Conservation (phyloP, 2,797 vertebrate genomes). For the Acanthis flammea region DNA sequence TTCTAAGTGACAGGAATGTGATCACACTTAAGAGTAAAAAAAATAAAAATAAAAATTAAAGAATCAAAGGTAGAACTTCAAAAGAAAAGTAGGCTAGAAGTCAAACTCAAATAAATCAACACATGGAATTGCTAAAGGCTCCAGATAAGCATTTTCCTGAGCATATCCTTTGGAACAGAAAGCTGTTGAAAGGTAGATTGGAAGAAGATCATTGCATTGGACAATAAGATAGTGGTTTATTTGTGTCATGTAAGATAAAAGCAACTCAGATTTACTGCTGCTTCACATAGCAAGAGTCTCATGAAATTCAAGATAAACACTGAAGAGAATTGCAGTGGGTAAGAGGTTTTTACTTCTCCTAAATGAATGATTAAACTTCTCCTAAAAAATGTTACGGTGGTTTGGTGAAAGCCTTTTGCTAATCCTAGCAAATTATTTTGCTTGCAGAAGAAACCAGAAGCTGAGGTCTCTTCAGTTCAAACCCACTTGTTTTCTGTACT, state of each 20-base stretch:
- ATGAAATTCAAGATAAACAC: background rate
- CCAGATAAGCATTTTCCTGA: background rate
- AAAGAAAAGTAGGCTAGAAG: constrained; percentile 38
- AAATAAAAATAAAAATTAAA: background rate
- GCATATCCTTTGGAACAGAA: background rate
- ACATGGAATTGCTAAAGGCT: background rate
- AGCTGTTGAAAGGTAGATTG: constrained; percentile 17
- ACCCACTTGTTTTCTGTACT: background rate
- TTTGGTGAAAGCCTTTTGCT: background rate
- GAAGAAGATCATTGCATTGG: background rate
- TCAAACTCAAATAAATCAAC: constrained; percentile 30
- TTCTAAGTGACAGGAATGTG: constrained; percentile 35
- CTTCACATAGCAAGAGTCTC: background rate
- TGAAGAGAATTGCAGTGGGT: background rate
- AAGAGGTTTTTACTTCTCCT: background rate
- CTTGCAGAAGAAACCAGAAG: background rate
- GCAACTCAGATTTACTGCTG: background rate
- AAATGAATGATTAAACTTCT: background rate
- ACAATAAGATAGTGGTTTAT: background rate
- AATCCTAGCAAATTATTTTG: background rate
- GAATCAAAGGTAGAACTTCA: constrained; percentile 40
- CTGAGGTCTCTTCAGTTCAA: background rate
- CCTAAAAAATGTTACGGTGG: background rate
- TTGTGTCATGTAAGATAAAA: background rate
- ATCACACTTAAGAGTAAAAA: background rate